A percentile compares a stretch with the other conserved stretches of the same genome.
phyloP scores from a whole-genome alignment of 2,888 invertebrate species.

The Kryphioiulus occultus region DNA sequence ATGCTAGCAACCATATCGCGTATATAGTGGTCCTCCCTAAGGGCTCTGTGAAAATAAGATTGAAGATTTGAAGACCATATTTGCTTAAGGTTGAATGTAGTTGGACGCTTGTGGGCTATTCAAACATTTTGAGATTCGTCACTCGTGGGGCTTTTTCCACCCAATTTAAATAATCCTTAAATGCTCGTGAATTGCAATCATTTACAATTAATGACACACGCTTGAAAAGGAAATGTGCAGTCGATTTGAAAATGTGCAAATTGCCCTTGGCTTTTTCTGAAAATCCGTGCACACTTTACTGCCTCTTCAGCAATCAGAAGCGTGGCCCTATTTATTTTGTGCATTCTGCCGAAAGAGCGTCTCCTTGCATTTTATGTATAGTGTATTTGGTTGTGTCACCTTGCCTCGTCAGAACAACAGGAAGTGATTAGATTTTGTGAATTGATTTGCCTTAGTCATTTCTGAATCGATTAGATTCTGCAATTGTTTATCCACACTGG shows the following conservation, averaged over 20 bases:
- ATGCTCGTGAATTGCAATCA: constrained; percentile 24
- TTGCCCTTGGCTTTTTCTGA: background rate
- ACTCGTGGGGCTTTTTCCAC: background rate
- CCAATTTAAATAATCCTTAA: constrained; percentile 35
- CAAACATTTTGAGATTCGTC: background rate
- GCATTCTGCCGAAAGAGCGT: background rate
- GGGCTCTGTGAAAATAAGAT: background rate
- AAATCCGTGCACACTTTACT: constrained; percentile 11
- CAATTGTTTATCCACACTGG: background rate
- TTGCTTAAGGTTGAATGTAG: background rate
- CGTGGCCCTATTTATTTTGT: background rate
- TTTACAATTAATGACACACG: background rate
- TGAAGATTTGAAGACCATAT: background rate
- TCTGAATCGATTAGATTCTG: background rate
- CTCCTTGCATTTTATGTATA: background rate
- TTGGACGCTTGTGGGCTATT: background rate
- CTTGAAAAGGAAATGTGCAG: background rate
- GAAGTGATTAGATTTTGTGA: background rate
- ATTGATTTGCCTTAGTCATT: background rate
- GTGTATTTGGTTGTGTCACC: background rate
- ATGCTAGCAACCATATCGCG: background rate
- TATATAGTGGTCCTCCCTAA: background rate
- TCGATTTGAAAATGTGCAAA: constrained; percentile 35
- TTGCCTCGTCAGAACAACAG: background rate
- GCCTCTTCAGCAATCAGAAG: background rate